A percentile compares a stretch with the other conserved stretches of the same genome.
These are phyloP conservation scores for Drepana falcataria DNA, from an alignment of 2,888 invertebrate species.

Conservation along the genomic window DNA sequence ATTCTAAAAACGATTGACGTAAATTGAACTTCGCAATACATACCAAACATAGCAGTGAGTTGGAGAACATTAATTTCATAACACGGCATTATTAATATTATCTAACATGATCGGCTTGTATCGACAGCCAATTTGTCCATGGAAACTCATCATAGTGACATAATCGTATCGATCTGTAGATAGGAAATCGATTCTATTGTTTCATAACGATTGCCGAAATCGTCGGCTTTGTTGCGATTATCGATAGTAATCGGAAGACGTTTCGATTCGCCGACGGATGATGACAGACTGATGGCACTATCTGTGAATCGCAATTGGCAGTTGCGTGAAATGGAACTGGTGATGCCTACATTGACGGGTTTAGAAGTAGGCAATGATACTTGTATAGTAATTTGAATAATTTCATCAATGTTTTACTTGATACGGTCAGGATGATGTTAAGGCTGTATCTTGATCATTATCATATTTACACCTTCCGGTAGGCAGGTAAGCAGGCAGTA, in stretches of 20 bases:
- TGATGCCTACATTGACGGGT: no score
- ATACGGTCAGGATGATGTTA: no score
- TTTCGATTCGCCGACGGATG: constrained; percentile 12
- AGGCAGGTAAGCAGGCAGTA: no score
- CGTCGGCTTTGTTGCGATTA: constrained; percentile 19
- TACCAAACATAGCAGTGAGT: neutral
- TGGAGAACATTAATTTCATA: constrained; percentile 1
- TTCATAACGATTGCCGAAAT: constrained; percentile 37
- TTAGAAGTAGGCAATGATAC: no score
- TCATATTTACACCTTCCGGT: no score
- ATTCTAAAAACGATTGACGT: constrained; percentile 9
- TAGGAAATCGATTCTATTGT: constrained; percentile 32
- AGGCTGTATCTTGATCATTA: no score
- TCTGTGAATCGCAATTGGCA: neutral
- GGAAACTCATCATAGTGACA: constrained; percentile 36
- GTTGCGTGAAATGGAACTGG: no score
- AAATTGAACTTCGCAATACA: constrained; percentile 5
- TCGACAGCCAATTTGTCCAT: constrained; percentile 22
- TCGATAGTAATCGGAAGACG: constrained; percentile 17
- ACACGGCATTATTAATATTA: constrained; percentile 2
- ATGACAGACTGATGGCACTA: constrained; percentile 3
- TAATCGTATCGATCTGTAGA: constrained; percentile 31
- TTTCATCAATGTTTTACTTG: no score
- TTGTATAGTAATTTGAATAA: no score
- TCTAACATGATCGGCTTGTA: constrained; percentile 6